These are phyloP conservation scores for Scaptomyza tumidula DNA, from an alignment of 2,888 invertebrate genomes.

Conservation along the genomic window DNA sequence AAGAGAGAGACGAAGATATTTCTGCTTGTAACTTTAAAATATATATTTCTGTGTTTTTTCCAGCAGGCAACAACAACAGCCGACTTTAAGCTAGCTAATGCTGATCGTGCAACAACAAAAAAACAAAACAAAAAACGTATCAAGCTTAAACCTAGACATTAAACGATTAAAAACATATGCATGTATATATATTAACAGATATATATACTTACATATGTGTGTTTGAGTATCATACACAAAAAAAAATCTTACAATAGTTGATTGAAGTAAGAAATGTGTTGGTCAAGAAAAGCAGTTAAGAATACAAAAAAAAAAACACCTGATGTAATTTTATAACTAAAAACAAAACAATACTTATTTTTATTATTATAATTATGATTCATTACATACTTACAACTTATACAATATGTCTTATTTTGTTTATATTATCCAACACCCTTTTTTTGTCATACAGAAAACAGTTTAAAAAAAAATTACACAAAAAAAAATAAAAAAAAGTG, in stretches of 20 bases:
- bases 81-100: slow-evolving; percentile 13
- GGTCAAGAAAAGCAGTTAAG: slow-evolving; percentile 56
- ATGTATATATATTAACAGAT: slow-evolving; percentile 23
- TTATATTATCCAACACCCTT: slow-evolving; percentile 30
- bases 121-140: slow-evolving; percentile 17
- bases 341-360: slow-evolving; percentile 28
- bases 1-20: slow-evolving; percentile 19
- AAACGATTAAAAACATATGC: slow-evolving; percentile 22
- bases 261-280: slow-evolving; percentile 43
- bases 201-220: slow-evolving; percentile 15
- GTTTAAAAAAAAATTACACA: slow-evolving; percentile 38
- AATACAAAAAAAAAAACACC: slow-evolving; percentile 59
- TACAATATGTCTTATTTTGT: slow-evolving; percentile 39
- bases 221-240: slow-evolving; percentile 10
- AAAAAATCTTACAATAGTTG: slow-evolving; percentile 23
- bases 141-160: slow-evolving; percentile 38
- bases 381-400: slow-evolving; percentile 49
- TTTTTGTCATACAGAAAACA: slow-evolving; percentile 52
- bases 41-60: slow-evolving; percentile 51
- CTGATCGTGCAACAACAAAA: slow-evolving; percentile 28
- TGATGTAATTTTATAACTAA: slow-evolving; percentile 76
- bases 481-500: slow-evolving; percentile 48
- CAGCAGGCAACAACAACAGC: slow-evolving; percentile 36
- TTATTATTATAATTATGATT: slow-evolving; percentile 48
- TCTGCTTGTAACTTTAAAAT: slow-evolving; percentile 50